Evolutionary conservation across 2,113 vertebrate genomes (phyloP), one percentile per base, ranked within the genome.

Genomic region (Perca schrenkii): DNA sequence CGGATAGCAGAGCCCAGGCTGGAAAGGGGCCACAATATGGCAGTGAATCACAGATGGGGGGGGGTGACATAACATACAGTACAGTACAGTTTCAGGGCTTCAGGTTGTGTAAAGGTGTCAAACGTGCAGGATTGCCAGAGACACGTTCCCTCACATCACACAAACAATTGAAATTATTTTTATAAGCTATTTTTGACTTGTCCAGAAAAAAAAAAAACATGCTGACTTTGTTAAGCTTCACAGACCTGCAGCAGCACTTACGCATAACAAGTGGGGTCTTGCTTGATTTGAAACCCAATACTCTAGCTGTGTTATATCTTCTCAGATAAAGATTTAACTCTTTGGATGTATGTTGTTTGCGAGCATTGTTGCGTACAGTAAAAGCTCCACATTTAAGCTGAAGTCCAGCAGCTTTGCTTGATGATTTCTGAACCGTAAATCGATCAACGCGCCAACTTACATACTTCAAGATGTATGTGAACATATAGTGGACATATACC

Each of bases 121-220:
- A 78, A 88, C 67, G 65, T 31, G 61, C 52, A 71, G 46, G 74
- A 70, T 66, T 61, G 63, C 70, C 84, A 74, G 22, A 73, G 72
- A 49, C 21, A 63, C 47, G 49, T 67, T 70, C 80, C 28, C 74
- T 87, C 82, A 67, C 49, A 77, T 72, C 28, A 63, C 69, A 50
- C 57, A 74, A n/a, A 71, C 13, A 50, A 73, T 28, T 68, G 2
- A 86, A 80, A 91, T 88, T 95, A 93, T 94, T 95, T 95, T 93
- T 94, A 82, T 94, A 94, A 91, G 86, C 86, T 93, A 92, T 91
- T 93, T 93, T 91, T 87, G 89, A 93, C 86, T 83, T 89, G 84
- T 79, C 73, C 53, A 69, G 57, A n/a, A 43, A 43, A 63, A 36
- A 66, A 61, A 14, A 34, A 43, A 19, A 66, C 77, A 64, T 31